Conservation (phyloP, 2,888 invertebrate genomes). For the Beris chalybata region DNA sequence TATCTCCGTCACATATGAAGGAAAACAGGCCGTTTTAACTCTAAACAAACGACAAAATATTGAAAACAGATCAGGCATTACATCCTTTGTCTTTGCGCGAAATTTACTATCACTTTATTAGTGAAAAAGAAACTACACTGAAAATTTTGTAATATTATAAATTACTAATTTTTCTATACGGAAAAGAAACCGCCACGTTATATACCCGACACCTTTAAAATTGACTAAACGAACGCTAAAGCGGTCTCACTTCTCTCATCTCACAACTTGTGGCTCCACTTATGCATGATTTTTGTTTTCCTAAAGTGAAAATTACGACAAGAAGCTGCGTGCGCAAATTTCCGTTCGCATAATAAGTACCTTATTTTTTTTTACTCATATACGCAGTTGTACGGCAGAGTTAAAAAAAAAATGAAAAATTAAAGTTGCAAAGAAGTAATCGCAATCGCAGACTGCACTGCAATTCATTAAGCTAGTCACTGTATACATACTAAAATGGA, state of each 20-base stretch:
- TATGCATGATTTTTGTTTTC: constrained; percentile 26
- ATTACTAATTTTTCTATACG: no score
- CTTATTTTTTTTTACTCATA: neutral
- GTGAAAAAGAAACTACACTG: no score
- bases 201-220: constrained; percentile 18
- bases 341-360: constrained; percentile 18
- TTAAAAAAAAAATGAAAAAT: no score
- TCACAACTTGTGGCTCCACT: constrained; percentile 11
- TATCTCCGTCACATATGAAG: constrained; percentile 16
- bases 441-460: no score
- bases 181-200: neutral
- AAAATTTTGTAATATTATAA: no score
- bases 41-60: neutral
- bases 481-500: no score
- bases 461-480: no score
- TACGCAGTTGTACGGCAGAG: no score
- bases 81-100: constrained; percentile 5
- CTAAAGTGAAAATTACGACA: constrained; percentile 10
- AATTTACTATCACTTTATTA: no score
- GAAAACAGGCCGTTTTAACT: neutral
- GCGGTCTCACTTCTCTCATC: neutral
- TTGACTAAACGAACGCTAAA: constrained; percentile 9
- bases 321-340: constrained; percentile 29
- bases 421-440: no score
- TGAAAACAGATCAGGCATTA: neutral